Evolutionary conservation across 2,113 vertebrate genomes (phyloP).

Genomic region (Vireo altiloquus): DNA sequence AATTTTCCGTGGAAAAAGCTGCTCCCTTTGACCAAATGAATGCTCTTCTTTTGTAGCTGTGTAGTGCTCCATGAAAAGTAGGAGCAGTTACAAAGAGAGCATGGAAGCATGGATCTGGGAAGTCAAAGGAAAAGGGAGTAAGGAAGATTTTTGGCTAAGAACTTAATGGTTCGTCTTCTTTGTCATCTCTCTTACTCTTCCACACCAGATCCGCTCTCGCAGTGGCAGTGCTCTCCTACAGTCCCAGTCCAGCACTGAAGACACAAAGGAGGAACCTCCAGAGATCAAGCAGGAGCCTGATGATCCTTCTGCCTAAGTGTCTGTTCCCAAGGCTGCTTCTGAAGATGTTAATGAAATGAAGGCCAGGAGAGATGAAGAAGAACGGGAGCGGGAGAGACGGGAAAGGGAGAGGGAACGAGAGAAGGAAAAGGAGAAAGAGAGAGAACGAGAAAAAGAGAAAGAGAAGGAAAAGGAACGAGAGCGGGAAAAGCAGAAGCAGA

Average conservation of each 20-base stretch:
- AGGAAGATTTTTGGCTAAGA: not conserved
- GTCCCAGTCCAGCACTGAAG: constrained; percentile 91
- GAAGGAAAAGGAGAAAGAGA: constrained; percentile 63
- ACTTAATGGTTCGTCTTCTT: not conserved
- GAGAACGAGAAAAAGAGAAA: constrained; percentile 77
- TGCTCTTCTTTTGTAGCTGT: not conserved
- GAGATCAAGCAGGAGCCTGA: constrained; percentile 86
- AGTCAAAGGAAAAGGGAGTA: not conserved
- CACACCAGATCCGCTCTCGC: constrained; percentile 75
- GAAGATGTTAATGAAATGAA: constrained; percentile 73
- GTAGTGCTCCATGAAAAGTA: not conserved
- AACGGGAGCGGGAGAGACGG: constrained; percentile 75
- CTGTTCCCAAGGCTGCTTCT: constrained; percentile 70
- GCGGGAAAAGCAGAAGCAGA: constrained; percentile 76
- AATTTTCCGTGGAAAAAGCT: not conserved
- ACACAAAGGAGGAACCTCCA: constrained; percentile 84
- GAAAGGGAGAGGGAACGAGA: constrained; percentile 82
- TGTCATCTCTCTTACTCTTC: not conserved
- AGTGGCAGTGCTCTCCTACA: constrained; percentile 87
- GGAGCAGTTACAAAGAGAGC: not conserved
- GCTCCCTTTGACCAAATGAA: not conserved
- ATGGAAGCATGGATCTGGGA: not conserved
- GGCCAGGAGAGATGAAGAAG: constrained; percentile 73
- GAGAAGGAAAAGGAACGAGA: constrained; percentile 85
- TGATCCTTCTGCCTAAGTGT: constrained; percentile 67